Percentiles rank a stretch among this genome's conserved stretches.
Conservation (phyloP, 2,113 vertebrate genomes). For the Anolis carolinensis region DNA sequence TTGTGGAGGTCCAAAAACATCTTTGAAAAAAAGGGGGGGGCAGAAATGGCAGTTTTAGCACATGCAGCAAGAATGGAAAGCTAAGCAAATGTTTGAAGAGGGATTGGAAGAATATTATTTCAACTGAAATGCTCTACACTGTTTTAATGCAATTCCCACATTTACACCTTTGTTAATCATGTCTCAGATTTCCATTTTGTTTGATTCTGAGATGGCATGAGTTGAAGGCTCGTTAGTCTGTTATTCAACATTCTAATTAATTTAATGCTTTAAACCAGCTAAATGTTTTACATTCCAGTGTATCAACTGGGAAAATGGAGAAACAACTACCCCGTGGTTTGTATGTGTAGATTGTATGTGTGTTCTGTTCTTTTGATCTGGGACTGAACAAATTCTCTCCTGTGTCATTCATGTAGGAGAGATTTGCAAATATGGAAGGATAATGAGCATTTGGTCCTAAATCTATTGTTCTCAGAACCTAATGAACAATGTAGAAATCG, state of each 20-base stretch:
- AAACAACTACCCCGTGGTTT: background rate
- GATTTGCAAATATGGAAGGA: slow-evolving; percentile 39
- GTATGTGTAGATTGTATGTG: background rate
- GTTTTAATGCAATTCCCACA: background rate
- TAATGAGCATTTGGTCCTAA: slow-evolving; percentile 11
- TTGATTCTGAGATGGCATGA: background rate
- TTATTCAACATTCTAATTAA: slow-evolving; percentile 4
- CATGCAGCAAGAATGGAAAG: background rate
- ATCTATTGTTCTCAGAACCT: slow-evolving; percentile 33
- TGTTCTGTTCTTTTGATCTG: slow-evolving; percentile 19
- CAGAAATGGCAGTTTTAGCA: background rate
- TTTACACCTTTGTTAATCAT: slow-evolving; percentile 26
- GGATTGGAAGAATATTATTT: background rate
- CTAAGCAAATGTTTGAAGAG: background rate
- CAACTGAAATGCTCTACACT: background rate
- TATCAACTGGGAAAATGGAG: background rate
- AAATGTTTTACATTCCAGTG: slow-evolving; percentile 36
- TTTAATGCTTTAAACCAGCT: slow-evolving; percentile 34
- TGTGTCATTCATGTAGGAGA: slow-evolving; percentile 36
- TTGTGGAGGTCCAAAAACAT: no score
- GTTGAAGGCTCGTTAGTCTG: background rate
- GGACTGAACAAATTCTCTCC: slow-evolving; percentile 50
- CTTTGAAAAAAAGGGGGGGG: background rate
- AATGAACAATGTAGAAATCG: slow-evolving; percentile 10
- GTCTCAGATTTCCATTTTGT: slow-evolving; percentile 21